Percentiles rank a stretch among this genome's conserved stretches.
phyloP scores from a whole-genome alignment of 2,797 vertebrate genomes.

The Pipistrellus nathusii region DNA sequence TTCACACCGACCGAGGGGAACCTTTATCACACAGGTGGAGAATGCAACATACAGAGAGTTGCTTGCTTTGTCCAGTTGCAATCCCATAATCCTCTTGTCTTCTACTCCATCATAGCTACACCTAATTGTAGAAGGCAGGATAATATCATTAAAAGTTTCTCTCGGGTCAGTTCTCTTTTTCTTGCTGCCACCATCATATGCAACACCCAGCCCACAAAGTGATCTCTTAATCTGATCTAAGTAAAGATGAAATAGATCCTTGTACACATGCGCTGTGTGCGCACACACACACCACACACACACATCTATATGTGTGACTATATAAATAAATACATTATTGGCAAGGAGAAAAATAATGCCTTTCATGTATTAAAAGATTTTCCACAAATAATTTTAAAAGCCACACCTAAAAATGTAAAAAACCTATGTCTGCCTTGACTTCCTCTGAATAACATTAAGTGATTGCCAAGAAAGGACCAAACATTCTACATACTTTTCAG shows the following conservation, averaged over 20 bases:
- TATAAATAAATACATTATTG: neutral
- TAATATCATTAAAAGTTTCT: neutral
- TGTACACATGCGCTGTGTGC: no score
- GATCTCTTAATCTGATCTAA: neutral
- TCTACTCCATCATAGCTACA: slow-evolving; percentile 96
- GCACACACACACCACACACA: neutral
- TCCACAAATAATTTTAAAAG: slow-evolving; percentile 73
- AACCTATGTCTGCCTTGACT: slow-evolving; percentile 64
- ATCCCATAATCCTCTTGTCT: slow-evolving; percentile 95
- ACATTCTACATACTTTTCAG: slow-evolving; percentile 93
- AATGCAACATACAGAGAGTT: slow-evolving; percentile 94
- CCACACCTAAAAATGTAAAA: slow-evolving; percentile 31
- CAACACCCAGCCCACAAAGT: neutral
- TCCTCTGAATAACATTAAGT: slow-evolving; percentile 32
- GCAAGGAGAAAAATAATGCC: slow-evolving; percentile 50
- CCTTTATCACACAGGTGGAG: slow-evolving; percentile 96
- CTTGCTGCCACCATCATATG: neutral
- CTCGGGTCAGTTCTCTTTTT: neutral
- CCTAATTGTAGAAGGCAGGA: slow-evolving; percentile 84
- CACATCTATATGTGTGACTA: neutral
- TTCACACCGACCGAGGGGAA: slow-evolving; percentile 96
- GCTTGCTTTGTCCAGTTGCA: slow-evolving; percentile 95
- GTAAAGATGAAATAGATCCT: slow-evolving; percentile 16
- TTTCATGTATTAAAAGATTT: slow-evolving; percentile 43
- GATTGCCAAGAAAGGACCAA: slow-evolving; percentile 67